Evolutionary conservation across 2,888 invertebrate genomes (phyloP), one percentile per base, ranked within the genome.

Genomic region (Opisthograptis luteolata): DNA sequence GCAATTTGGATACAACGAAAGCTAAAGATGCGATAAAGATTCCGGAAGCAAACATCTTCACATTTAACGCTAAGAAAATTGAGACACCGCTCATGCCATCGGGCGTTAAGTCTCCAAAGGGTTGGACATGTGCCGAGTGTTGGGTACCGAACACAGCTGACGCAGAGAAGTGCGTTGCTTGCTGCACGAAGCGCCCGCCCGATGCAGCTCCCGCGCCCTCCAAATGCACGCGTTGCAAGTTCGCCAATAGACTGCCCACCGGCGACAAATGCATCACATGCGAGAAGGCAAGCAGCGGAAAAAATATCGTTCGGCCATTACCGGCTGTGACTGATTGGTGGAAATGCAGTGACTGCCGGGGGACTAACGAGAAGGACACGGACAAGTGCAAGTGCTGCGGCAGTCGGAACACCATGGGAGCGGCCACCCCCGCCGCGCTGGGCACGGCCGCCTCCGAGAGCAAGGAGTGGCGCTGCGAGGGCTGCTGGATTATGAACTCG

Each of bases 401-500:
- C 9, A 60, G 46, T 2, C 63, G 20, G 6, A 81, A 76, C 22
- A 55, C 73, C 6, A 69, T n/a, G n/a, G n/a, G 49, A 2, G 25
- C 44, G 9, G 30, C 49, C 3, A 27, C 27, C 2, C 30, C 17
- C 3, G 22, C 25, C 8, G 14, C 42, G 8, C 6, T 36, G 2
- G 8, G 1, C 1, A 30, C 36, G 1, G 13, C 15, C 1, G 3
- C 22, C 0, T 2, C 37, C 6, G 27, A 17, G 9, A 52, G 59
- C 17, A 65, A 60, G 8, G 62, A 68, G 35, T 75, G 75, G 75
- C 66, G 66, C 35, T 76, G 75, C 55, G 55, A 54, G 17, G 64
- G 73, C 27, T 83, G 84, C 47, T 77, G 76, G 74, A 70, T 82
- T 28, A 66, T 62, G 45, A 85, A 85, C 51, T 76, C 78, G 22